A percentile compares a stretch with the other conserved stretches of the same genome.
Conservation (phyloP, 2,113 vertebrate genomes). For the Mustela lutreola region DNA sequence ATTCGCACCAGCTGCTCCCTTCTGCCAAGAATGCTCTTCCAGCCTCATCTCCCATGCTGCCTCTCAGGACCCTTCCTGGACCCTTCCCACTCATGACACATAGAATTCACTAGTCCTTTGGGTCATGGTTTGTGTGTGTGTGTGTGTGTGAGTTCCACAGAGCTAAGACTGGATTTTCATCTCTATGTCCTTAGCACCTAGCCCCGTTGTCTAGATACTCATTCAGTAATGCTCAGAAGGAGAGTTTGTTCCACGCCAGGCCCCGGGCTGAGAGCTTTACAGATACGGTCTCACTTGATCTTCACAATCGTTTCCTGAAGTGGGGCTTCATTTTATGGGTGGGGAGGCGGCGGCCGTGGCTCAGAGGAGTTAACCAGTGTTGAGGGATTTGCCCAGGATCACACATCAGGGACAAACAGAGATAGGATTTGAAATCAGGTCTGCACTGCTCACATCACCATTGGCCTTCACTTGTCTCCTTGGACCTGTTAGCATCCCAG, state of each 20-base stretch:
- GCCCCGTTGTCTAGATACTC: accelerated
- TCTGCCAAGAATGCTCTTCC: background rate
- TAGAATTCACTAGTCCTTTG: accelerated
- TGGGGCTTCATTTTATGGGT: background rate
- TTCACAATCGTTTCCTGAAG: accelerated
- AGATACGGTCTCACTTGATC: background rate
- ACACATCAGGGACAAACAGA: background rate
- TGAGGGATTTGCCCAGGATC: background rate
- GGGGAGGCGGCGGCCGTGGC: background rate
- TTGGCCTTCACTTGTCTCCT: background rate
- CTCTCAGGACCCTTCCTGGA: background rate
- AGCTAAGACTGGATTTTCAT: background rate
- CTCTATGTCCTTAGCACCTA: accelerated
- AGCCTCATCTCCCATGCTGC: background rate
- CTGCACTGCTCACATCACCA: accelerated
- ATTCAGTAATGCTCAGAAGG: accelerated
- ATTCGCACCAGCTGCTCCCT: background rate
- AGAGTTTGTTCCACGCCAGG: accelerated
- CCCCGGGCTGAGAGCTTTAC: background rate
- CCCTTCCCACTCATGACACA: background rate
- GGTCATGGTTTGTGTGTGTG: background rate
- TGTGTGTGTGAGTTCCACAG: accelerated
- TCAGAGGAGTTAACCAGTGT: background rate
- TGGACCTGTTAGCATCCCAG: background rate
- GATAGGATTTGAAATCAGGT: background rate